Percentiles rank a stretch among this genome's conserved stretches.
Conservation (phyloP, 2,888 invertebrate genomes). For the Anoncus sp. region DNA sequence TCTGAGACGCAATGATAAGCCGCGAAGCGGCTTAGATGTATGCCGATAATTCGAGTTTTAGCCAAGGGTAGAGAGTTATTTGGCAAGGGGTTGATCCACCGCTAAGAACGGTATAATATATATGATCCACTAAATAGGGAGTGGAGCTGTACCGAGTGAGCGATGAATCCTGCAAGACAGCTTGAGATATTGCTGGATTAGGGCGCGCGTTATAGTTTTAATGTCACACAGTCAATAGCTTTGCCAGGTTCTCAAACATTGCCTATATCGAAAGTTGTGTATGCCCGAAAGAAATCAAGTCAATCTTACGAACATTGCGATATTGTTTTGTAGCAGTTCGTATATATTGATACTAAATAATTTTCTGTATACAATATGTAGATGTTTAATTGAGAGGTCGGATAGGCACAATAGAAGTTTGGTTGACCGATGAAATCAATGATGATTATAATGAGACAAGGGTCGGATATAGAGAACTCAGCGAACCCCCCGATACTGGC, state of each 20-base stretch:
- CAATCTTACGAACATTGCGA: neutral
- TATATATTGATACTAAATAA: neutral
- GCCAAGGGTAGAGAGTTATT: constrained; percentile 66
- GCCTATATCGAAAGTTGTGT: neutral
- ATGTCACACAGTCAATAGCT: constrained; percentile 76
- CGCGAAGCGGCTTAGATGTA: constrained; percentile 55
- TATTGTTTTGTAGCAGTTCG: neutral
- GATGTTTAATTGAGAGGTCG: constrained; percentile 3
- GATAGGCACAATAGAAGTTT: constrained; percentile 9
- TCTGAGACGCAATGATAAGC: constrained; percentile 54
- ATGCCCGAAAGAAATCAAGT: neutral
- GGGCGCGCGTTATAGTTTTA: constrained; percentile 80
- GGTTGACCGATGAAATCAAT: constrained; percentile 16
- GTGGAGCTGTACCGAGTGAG: constrained; percentile 72
- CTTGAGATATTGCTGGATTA: constrained; percentile 80
- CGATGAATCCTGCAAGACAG: constrained; percentile 80
- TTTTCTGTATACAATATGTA: neutral
- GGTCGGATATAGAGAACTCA: constrained; percentile 23
- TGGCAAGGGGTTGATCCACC: constrained; percentile 76
- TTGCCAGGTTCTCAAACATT: constrained; percentile 75
- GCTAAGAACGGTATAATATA: constrained; percentile 77
- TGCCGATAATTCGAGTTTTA: constrained; percentile 66
- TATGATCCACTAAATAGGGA: constrained; percentile 79
- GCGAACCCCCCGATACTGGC: constrained; percentile 9
- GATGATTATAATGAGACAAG: constrained; percentile 21